Evolutionary conservation across 2,113 vertebrate genomes (phyloP), one percentile per base, ranked within the genome.

Genomic region (Agelaius phoeniceus): DNA sequence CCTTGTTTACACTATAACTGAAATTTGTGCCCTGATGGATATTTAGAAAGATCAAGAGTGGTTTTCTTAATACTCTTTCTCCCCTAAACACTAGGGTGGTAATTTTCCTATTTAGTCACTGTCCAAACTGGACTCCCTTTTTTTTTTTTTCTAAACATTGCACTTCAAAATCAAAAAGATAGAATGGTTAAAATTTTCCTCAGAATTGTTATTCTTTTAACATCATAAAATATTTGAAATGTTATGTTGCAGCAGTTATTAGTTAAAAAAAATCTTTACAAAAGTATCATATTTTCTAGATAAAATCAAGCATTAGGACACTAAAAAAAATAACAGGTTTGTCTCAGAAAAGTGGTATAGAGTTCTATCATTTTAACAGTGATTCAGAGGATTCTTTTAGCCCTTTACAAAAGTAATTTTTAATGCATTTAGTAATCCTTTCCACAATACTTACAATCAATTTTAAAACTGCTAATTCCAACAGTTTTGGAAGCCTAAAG

Each of bases 401-500:
- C 10, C 13, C 4, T 46, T 76, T 84, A 35, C 21, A 58, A 95
- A 95, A 54, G 11, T 39, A 81, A 55, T 63, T 90, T 91, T 80
- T 78, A 67, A 59, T 80, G 39, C 14, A 59, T 87, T 66, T 65
- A 79, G 17, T 67, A n/a, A 71, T 84, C 62, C 55, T 93, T 72
- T 66, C 51, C 43, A 63, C 11, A 44, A 66, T 17, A 59, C 16
- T 55, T 87, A 58, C 11, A 80, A 26, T 77, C 89, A 76, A 10
- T 81, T 91, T 96, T 84, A 87, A 74, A 77, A 69, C 16, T 74
- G 46, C 55, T 79, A 87, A 91, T 90, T 46, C 24, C 63, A 69
- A 80, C 68, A 76, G 63, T 73, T 88, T 59, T 84, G 65, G 43
- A 94, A 96, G 81, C 3, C 22, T 69, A 92, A 91, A 84, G 92